These are phyloP conservation scores for Micromussa lordhowensis DNA, from an alignment of 92 coral and sea anemone species.

Conservation along the genomic window DNA sequence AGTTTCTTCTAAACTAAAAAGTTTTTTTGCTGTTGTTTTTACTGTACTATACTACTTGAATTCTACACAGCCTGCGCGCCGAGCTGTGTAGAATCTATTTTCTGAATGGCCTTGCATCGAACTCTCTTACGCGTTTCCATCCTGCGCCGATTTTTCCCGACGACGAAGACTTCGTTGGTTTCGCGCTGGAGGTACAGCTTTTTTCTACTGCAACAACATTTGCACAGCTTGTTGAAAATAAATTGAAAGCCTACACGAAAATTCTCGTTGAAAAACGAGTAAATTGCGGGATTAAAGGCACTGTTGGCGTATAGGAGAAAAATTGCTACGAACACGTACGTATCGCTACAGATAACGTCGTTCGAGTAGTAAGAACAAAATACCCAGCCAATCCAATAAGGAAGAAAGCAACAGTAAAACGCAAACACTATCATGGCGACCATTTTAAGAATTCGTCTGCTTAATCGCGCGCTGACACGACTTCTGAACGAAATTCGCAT, in stretches of 20 bases:
- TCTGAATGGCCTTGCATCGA: neutral
- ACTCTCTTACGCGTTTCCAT: neutral
- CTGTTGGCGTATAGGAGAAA: constrained; percentile 66
- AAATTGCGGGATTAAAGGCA: constrained; percentile 64
- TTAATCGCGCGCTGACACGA: constrained; percentile 53
- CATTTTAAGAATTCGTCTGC: constrained; percentile 64
- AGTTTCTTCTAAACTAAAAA: neutral
- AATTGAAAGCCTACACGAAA: constrained; percentile 53
- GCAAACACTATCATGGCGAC: constrained; percentile 64
- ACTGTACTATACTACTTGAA: neutral
- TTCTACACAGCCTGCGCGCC: neutral
- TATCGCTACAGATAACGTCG: constrained; percentile 48
- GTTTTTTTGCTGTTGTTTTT: neutral
- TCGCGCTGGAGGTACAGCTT: neutral
- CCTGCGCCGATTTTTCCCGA: neutral
- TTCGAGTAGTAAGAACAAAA: constrained; percentile 65
- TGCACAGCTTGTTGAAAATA: constrained; percentile 40
- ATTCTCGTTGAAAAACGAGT: constrained; percentile 65
- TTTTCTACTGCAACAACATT: constrained; percentile 4
- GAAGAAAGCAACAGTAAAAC: constrained; percentile 66
- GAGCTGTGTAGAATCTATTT: neutral
- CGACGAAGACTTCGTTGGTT: neutral
- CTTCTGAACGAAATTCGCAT: constrained; percentile 55
- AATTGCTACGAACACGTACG: constrained; percentile 51
- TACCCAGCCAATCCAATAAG: constrained; percentile 79